Evolutionary conservation across 2,113 vertebrate genomes (phyloP).

Genomic region (Monarcha castaneiventris): DNA sequence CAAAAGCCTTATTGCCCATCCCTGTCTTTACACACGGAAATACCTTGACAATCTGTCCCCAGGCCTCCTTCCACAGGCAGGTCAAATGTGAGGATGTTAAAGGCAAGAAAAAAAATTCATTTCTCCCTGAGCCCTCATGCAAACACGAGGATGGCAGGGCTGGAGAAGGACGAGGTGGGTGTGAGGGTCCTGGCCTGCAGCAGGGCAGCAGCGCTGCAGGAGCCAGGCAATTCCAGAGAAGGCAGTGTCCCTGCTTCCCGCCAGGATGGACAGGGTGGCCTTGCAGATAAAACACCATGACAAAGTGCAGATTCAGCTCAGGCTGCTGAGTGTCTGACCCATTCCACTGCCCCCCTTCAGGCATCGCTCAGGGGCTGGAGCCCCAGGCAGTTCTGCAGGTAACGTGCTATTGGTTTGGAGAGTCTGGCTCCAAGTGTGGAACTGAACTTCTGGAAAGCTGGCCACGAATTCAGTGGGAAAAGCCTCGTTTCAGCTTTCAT

Average conservation of each 20-base stretch:
- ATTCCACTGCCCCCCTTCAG: not conserved
- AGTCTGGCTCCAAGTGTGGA: not conserved
- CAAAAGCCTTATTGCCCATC: not conserved
- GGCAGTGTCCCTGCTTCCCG: not conserved
- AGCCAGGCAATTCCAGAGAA: not conserved
- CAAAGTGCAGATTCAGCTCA: not conserved
- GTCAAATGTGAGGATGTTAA: not conserved
- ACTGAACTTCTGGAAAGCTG: not conserved
- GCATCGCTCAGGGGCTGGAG: accelerated
- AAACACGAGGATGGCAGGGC: accelerated
- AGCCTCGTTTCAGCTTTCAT: not conserved
- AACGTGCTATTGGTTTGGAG: not conserved
- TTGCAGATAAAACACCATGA: not conserved
- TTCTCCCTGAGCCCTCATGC: not conserved
- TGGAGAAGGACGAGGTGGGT: not conserved
- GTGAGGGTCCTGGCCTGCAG: not conserved
- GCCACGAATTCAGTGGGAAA: not conserved
- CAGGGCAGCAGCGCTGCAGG: not conserved
- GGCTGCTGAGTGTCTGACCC: not conserved
- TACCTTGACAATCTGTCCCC: not conserved
- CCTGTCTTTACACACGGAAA: not conserved
- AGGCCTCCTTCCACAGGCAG: not conserved
- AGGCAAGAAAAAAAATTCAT: not conserved
- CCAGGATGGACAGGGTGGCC: not conserved
- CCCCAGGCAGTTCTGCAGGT: not conserved